Conservation (phyloP, 2,888 invertebrate genomes). For the Drepana falcataria region DNA sequence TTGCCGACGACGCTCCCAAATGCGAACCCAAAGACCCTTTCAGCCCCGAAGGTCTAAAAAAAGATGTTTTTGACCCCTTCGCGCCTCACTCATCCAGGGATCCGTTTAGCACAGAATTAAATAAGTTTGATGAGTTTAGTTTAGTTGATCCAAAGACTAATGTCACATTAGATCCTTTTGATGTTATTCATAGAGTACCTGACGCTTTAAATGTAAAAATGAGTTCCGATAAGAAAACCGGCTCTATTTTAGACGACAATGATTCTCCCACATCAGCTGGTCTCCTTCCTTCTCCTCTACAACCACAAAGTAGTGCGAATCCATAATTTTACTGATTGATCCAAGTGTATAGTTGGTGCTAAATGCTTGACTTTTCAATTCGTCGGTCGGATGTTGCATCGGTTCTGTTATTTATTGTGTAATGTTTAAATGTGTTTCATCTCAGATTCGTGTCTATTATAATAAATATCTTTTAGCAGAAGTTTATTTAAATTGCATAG, state of each 20-base stretch:
- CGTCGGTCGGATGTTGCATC: not conserved
- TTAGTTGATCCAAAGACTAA: slow-evolving; percentile 37
- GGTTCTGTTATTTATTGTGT: not conserved
- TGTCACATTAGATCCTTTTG: slow-evolving; percentile 44
- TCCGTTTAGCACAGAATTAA: slow-evolving; percentile 35
- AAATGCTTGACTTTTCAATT: too few species aligned
- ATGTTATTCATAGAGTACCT: slow-evolving; percentile 43
- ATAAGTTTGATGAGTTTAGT: slow-evolving; percentile 60
- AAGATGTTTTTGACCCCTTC: slow-evolving; percentile 67
- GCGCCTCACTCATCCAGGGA: slow-evolving; percentile 58
- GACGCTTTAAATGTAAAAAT: slow-evolving; percentile 6
- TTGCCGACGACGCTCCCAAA: slow-evolving; percentile 75
- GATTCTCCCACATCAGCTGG: slow-evolving; percentile 66
- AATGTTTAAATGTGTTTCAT: not conserved
- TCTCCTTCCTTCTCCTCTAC: slow-evolving; percentile 79
- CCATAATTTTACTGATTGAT: slow-evolving; percentile 24
- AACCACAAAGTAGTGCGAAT: slow-evolving; percentile 62
- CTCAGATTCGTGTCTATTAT: not conserved
- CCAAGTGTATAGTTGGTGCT: slow-evolving; percentile 25
- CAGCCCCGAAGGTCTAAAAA: slow-evolving; percentile 69
- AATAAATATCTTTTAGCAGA: not conserved
- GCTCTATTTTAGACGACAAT: slow-evolving; percentile 61
- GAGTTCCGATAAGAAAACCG: slow-evolving; percentile 20
- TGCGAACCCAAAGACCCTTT: slow-evolving; percentile 73
- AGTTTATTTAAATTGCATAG: too few species aligned